Evolutionary conservation across 2,888 invertebrate species (phyloP).

Genomic region (Melanostoma mellinum): DNA sequence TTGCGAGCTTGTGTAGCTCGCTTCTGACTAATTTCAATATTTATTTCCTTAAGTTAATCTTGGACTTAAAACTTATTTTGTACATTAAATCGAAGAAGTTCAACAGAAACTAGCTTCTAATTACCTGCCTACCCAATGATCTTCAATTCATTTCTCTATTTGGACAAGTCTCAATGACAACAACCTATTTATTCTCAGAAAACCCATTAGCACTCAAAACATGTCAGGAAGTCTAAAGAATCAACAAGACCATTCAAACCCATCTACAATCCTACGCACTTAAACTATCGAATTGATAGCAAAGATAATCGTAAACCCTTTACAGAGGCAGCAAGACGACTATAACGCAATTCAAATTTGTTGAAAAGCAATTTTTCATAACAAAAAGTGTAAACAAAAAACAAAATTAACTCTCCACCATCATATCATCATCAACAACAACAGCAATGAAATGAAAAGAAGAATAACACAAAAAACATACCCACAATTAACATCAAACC

Average conservation of each 20-base stretch:
- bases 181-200: too few species aligned
- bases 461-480: constrained; percentile 4
- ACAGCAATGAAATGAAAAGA: too few species aligned
- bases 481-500: constrained; percentile 16
- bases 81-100: too few species aligned
- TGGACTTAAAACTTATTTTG: too few species aligned
- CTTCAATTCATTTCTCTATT: too few species aligned
- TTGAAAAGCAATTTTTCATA: constrained; percentile 1
- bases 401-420: constrained; percentile 27
- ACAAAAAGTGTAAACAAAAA: constrained; percentile 1
- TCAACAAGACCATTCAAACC: constrained; percentile 40
- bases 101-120: too few species aligned
- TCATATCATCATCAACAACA: too few species aligned
- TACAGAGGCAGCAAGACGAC: constrained; percentile 3
- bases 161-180: not conserved
- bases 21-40: too few species aligned
- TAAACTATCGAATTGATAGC: constrained; percentile 34
- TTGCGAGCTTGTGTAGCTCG: too few species aligned
- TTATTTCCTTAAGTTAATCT: too few species aligned
- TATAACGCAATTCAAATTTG: constrained; percentile 37
- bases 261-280: constrained; percentile 14
- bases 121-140: too few species aligned
- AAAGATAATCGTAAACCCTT: constrained; percentile 28
- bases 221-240: constrained; percentile 21
- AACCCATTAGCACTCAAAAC: not conserved